Base-by-base conservation (phyloP, 2,113 vertebrate species). In the Anoplopoma fimbria region DNA sequence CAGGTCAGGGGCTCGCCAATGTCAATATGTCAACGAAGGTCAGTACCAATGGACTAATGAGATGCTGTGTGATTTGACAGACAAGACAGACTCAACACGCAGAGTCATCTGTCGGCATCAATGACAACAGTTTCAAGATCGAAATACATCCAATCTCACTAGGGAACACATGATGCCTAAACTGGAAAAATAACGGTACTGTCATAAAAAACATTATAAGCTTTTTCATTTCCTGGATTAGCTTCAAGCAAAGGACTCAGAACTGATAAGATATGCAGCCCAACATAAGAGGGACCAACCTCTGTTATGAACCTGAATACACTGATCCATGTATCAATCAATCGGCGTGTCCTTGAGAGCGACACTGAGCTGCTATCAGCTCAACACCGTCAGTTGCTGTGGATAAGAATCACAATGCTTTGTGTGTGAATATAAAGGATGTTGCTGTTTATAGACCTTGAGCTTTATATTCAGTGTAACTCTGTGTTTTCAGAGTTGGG, bases 171-270 rank as follows among this genome's bases (percentile, higher is more conserved):
- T 21, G 45, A 69, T 1, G 58, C 55, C 27, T 40, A 31, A 77
- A 62, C 49, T 21, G 69, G 83, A 38, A 72, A 57, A 70, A 85
- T 62, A 42, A 69, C 57, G 8, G 21, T 60, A 58, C 51, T 73
- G 77, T 73, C 29, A 36, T 15, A 58, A 61, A 1, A 57, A 73
- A 64, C 27, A 64, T 65, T 65, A 9, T 10, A 45, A 25, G 77
- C 47, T 25, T 76, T 80, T 85, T 84, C 58, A 73, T 88, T 88
- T 84, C 74, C 69, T 78, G 79, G 31, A 65, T 82, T 73, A 67
- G 53, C 15, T 71, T 51, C 21, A 58, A 64, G 64, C 60, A 21
- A 64, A 83, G 27, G 33, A 82, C 75, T 79, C 36, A 49, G 19
- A 42, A 19, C n/a, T 64, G 75, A 71, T 65, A 53, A 82, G 73